These are phyloP conservation scores for Gortyna flavago DNA, from an alignment of 2,888 invertebrate species.

Conservation along the genomic window DNA sequence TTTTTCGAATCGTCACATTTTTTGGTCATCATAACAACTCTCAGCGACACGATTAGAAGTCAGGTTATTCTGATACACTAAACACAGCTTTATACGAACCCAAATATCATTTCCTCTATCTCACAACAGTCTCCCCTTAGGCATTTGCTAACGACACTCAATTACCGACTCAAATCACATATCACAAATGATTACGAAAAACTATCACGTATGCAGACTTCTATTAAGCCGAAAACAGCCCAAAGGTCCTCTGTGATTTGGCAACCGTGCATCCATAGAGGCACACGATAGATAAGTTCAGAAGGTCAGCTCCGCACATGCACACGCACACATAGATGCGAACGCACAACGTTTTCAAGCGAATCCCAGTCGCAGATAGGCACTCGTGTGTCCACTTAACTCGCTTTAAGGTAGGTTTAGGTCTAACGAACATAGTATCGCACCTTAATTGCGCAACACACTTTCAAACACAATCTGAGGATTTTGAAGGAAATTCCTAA, in stretches of 20 bases:
- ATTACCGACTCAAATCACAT: slow-evolving; percentile 50
- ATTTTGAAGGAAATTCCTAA: background rate
- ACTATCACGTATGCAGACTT: slow-evolving; percentile 57
- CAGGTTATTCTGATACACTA: background rate
- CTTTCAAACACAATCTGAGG: background rate
- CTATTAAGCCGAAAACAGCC: slow-evolving; percentile 48
- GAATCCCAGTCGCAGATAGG: background rate
- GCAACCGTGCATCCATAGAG: slow-evolving; percentile 35
- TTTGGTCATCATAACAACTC: background rate
- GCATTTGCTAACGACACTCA: slow-evolving; percentile 20
- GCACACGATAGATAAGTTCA: background rate
- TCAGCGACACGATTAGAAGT: background rate
- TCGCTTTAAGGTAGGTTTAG: background rate
- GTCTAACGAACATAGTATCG: background rate
- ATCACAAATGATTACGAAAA: slow-evolving; percentile 41
- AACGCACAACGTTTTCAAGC: fast-evolving
- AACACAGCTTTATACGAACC: background rate
- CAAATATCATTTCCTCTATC: background rate
- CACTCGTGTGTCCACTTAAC: background rate
- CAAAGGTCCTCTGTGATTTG: slow-evolving; percentile 52
- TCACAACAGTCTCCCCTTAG: background rate
- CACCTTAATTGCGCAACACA: background rate
- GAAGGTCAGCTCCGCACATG: background rate
- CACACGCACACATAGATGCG: fast-evolving
- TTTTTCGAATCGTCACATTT: background rate